Evolutionary conservation across 2,797 vertebrate genomes (phyloP).

Genomic region (Micromesistius poutassou): DNA sequence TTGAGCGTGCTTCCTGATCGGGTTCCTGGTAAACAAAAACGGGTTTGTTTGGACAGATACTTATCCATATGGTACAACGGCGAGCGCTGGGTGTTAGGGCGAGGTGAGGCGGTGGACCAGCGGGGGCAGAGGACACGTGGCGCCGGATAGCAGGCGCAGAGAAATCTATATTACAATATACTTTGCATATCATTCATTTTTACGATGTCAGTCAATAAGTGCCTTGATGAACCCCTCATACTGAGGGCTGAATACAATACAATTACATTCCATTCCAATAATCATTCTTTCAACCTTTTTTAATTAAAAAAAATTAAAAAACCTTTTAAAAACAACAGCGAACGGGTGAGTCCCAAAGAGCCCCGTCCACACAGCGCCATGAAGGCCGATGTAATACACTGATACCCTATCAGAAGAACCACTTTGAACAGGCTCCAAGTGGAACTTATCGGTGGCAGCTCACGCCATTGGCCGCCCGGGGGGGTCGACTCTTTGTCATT

Average conservation of each 20-base stretch:
- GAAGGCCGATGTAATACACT: neutral
- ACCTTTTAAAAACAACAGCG: too few species aligned
- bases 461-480: neutral
- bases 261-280: too few species aligned
- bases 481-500: too few species aligned
- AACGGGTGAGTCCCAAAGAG: neutral
- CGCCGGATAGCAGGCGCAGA: neutral
- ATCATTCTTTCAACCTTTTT: too few species aligned
- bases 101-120: neutral
- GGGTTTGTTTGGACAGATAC: neutral
- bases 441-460: neutral
- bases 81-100: neutral
- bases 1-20: neutral
- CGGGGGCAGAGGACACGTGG: neutral
- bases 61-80: neutral
- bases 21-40: conserved; percentile 1
- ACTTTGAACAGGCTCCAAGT: neutral
- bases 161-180: too few species aligned
- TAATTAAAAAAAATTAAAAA: too few species aligned
- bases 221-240: too few species aligned
- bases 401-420: neutral
- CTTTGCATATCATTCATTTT: too few species aligned
- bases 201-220: too few species aligned
- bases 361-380: neutral
- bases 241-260: too few species aligned